Evolutionary conservation across 2,797 vertebrate species (phyloP), one percentile per base, ranked within the genome.

Genomic region (Crax fasciolata): DNA sequence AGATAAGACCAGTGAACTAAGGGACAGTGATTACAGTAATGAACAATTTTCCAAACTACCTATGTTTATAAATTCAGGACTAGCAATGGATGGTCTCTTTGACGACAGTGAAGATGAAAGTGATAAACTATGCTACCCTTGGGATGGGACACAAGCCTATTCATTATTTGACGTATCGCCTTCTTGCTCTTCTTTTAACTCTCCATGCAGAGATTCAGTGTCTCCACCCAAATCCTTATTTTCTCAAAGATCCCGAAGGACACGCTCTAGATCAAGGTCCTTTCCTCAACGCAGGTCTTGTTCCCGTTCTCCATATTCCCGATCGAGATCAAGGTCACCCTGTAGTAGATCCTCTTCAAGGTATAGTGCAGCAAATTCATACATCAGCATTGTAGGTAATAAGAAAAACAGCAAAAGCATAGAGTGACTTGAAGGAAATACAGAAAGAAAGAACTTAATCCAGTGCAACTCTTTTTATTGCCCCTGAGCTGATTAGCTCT

Each of bases 171-270:
- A 99, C 97, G 96, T 98, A 97, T 99, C 99, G 24, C 99, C 99
- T 96, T 99, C 99, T 96, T 98, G 98, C 95, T 99, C 99, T 92
- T 99, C 99, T 97, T 99, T 99, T 97, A 99, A 99, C 96, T 99
- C 99, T 96, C 99, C 99, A 9, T 99, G 99, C 93, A 98, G 99
- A 98, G 98, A 99, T 98, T 99, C 99, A 5, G 97, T 99, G 96
- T 99, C 99, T 84, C 99, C 99, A 87, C 98, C 99, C 87, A 99
- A 99, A 97, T 98, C 98, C 96, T 98, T 98, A 93, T 98, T 98
- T 98, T 98, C 98, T 97, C 98, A 98, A 96, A 98, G 98, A 98
- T 97, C 97, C 97, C 98, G 98, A 97, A 98, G 98, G 97, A 98
- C 98, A 81, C 94, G 97, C 82, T 99, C 99, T 95, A 98, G 98